Evolutionary conservation across 2,888 invertebrate species (phyloP), one percentile per base, ranked within the genome.

Genomic region (Drosophila macrospina): DNA sequence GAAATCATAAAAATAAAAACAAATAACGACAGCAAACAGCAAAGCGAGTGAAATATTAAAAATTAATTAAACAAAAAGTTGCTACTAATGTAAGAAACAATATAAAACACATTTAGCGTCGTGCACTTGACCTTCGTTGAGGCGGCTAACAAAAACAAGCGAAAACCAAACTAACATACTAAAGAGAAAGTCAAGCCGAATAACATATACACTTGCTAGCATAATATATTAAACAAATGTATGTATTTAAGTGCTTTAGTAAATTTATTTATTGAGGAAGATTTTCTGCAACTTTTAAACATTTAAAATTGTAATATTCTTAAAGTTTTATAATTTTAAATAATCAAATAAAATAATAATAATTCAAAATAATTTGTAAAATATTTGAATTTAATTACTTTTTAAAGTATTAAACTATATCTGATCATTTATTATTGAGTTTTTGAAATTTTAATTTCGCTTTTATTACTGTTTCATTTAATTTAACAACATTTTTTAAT

Each of bases 31-130:
- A 54, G 32, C 36, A 30, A n/a, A 32, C n/a, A 41, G 42, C 37
- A 37, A 30, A 32, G 56, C 65, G 44, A 69, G 56, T 69, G 75
- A 73, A 82, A 73, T 87, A 83, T 87, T 85, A 79, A 85, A 87
- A 84, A 87, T 82, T 85, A 87, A 84, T 85, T 87, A 85, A 87
- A 85, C 77, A 85, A 82, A 77, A 87, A 78, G 74, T 81, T 41
- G 69, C 71, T 52, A 84, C 85, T 82, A 74, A 85, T 74, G 88
- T 82, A 56, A 79, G 50, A 85, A 85, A 78, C 76, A 76, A 82
- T 79, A 85, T 83, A 78, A 82, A 83, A 80, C 57, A 82, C 86
- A 88, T 88, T 84, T 74, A 74, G 56, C 75, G 63, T 86, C 78
- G 63, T 88, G 88, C 75, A 88, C 84, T 84, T 84, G 84, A 84